Conservation (phyloP, 2,113 vertebrate genomes). For the Panthera leo region DNA sequence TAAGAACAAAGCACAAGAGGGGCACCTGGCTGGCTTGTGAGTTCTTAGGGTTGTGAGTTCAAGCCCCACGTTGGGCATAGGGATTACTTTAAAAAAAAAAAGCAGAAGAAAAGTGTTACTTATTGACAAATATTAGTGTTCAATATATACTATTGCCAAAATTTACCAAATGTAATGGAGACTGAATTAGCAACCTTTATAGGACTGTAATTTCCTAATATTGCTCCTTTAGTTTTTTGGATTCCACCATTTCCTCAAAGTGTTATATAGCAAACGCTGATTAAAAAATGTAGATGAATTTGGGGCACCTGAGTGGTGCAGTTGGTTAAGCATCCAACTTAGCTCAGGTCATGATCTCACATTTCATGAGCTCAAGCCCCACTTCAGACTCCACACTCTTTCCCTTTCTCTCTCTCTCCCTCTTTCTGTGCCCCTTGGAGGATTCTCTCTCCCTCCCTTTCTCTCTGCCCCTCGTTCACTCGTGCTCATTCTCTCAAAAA, state of each 20-base stretch:
- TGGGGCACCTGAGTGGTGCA: too few relatives aligned
- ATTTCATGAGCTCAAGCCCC: too few relatives aligned
- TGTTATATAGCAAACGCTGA: not conserved
- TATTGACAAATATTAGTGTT: not conserved
- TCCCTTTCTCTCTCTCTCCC: too few relatives aligned
- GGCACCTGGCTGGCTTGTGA: not conserved
- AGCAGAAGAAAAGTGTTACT: not conserved
- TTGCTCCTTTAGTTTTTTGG: slow-evolving; percentile 1
- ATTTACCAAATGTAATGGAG: not conserved
- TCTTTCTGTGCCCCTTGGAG: too few relatives aligned
- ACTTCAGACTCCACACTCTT: too few relatives aligned
- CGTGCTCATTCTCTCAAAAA: too few relatives aligned
- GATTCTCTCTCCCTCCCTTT: too few relatives aligned
- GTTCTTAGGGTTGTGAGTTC: not conserved
- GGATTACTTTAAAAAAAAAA: not conserved
- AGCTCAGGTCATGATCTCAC: too few relatives aligned
- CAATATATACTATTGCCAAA: not conserved
- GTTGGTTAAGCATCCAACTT: too few relatives aligned
- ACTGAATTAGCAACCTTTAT: not conserved
- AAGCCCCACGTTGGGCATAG: not conserved
- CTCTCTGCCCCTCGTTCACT: too few relatives aligned
- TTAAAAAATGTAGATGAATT: slow-evolving; percentile 25
- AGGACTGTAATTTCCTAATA: not conserved
- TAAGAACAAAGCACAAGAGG: slow-evolving; percentile 14
- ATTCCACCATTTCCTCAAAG: slow-evolving; percentile 37